Conservation (phyloP, 2,113 vertebrate genomes). For the Pollachius pollachius region DNA sequence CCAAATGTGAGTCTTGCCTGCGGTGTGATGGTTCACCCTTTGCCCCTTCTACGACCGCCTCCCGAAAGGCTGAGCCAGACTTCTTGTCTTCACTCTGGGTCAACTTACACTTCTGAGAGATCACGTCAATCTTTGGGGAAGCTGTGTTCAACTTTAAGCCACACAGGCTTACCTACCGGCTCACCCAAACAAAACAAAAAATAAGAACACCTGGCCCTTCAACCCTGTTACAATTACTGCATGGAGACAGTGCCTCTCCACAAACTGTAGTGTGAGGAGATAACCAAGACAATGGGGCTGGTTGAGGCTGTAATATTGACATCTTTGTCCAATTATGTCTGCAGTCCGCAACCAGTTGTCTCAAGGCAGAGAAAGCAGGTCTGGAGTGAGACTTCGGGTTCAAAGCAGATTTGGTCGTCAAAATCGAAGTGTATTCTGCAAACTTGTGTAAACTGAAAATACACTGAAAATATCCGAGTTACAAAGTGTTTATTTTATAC, state of each 20-base stretch:
- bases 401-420: constrained; percentile 35
- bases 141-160: constrained; percentile 56
- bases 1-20: too few species aligned
- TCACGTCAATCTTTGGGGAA: constrained; percentile 47
- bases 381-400: constrained; percentile 49
- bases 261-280: constrained; percentile 37
- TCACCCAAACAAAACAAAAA: neutral
- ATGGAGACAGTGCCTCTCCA: constrained; percentile 28
- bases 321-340: constrained; percentile 63
- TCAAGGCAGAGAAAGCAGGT: constrained; percentile 36
- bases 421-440: constrained; percentile 2
- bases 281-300: constrained; percentile 44
- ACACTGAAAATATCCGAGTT: too few species aligned
- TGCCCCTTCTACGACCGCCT: too few species aligned
- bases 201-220: constrained; percentile 33
- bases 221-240: constrained; percentile 52
- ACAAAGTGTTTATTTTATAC: too few species aligned
- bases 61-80: neutral
- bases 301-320: constrained; percentile 53
- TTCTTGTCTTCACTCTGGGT: neutral
- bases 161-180: constrained; percentile 12
- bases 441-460: neutral
- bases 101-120: too few species aligned
- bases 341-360: constrained; percentile 51
- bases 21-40: too few species aligned